phyloP scores from a whole-genome alignment of 2,888 invertebrate genomes.

The Drosophila algonquin region DNA sequence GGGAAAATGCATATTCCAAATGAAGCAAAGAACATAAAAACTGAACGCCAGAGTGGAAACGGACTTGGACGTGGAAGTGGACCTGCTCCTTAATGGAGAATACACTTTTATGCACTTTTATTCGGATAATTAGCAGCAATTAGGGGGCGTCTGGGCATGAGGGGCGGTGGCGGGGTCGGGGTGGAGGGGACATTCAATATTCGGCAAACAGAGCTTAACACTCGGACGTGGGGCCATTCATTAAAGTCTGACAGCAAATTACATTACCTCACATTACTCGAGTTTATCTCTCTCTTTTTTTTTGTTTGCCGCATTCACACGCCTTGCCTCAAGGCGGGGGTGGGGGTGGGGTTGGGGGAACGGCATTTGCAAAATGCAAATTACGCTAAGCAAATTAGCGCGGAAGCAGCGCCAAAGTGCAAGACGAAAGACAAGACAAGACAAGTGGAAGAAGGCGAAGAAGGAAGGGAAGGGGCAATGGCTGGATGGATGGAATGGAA shows the following conservation, averaged over 20 bases:
- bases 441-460: background rate
- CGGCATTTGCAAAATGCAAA: conserved; percentile 71
- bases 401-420: conserved; percentile 70
- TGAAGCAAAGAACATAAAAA: conserved; percentile 71
- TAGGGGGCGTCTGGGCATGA: conserved; percentile 33
- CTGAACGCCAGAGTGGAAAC: conserved; percentile 59
- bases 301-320: conserved; percentile 52
- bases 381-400: conserved; percentile 74
- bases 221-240: conserved; percentile 40
- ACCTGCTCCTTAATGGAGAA: background rate
- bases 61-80: conserved; percentile 10
- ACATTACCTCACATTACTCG: conserved; percentile 4
- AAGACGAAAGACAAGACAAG: conserved; percentile 32
- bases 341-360: conserved; percentile 16
- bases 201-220: conserved; percentile 41
- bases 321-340: too few relatives aligned
- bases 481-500: background rate
- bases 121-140: conserved; percentile 75
- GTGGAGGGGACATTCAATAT: conserved; percentile 46
- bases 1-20: conserved; percentile 62
- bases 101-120: conserved; percentile 50
- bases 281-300: background rate
- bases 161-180: background rate
- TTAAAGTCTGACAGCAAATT: conserved; percentile 45
- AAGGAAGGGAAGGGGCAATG: background rate